These are phyloP conservation scores for Fistularia commersonii DNA, from an alignment of 2,797 vertebrate species.

Conservation along the genomic window DNA sequence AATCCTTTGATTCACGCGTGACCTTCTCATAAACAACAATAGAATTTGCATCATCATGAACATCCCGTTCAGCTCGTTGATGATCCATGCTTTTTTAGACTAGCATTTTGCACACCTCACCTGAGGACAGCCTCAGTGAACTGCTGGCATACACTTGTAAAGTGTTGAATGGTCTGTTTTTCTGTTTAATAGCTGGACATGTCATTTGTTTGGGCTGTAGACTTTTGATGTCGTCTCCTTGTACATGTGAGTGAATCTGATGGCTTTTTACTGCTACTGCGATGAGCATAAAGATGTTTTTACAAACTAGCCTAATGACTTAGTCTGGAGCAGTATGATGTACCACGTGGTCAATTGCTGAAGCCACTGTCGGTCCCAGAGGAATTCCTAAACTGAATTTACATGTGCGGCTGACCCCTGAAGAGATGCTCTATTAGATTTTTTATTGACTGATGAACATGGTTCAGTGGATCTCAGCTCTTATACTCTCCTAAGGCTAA, in stretches of 20 bases:
- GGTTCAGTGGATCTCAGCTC: slow-evolving; percentile 64
- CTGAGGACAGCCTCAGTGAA: neutral
- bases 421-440: slow-evolving; percentile 77
- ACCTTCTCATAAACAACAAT: too few species aligned
- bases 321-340: slow-evolving; percentile 44
- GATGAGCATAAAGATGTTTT: slow-evolving; percentile 38
- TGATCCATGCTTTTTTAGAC: too few species aligned
- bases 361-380: slow-evolving; percentile 58
- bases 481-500: slow-evolving; percentile 65
- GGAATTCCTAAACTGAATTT: slow-evolving; percentile 71
- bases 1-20: too few species aligned
- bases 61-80: too few species aligned
- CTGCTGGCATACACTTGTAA: neutral
- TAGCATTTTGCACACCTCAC: too few species aligned
- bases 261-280: slow-evolving; percentile 14
- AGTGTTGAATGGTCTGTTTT: too few species aligned
- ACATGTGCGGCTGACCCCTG: slow-evolving; percentile 55
- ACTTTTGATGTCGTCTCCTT: neutral
- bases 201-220: neutral
- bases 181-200: neutral
- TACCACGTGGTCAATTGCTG: slow-evolving; percentile 57
- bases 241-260: slow-evolving; percentile 8
- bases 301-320: slow-evolving; percentile 52
- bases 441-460: slow-evolving; percentile 76
- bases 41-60: too few species aligned